Evolutionary conservation across 2,797 vertebrate species (phyloP), one percentile per base, ranked within the genome.

Genomic region (Squalus acanthias): DNA sequence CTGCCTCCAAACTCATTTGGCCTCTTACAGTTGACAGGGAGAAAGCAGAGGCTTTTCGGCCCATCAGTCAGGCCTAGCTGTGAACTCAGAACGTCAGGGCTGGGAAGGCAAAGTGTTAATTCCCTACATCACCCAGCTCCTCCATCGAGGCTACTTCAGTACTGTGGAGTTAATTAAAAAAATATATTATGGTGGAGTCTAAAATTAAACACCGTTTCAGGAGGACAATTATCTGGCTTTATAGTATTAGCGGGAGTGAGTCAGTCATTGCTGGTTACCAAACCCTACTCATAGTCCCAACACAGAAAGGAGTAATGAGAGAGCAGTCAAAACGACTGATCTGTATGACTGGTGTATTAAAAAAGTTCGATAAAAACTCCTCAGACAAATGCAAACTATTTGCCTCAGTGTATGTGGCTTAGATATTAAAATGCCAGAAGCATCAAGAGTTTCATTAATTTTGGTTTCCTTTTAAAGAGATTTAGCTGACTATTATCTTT

Each of bases 391-490:
- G 24, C 22, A 22, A 85, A 46, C 91, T 46, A 39, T 67, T 92
- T 67, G 29, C 57, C 53, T 91, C 57, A 46, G n/a, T 69, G 65
- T 46, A 46, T 67, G 65, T 46, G n/a, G 63, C 91, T 93, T 69
- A 93, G 63, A 69, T 93, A 93, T 93, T 93, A 93, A 93, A 93
- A 93, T 93, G 65, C 91, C 91, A 69, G 65, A 93, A 93, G 91
- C 63, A 69, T 69, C 91, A 93, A 93, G n/a, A 10, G 17, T 93
- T 93, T 93, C 63, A 93, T 93, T 69, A 93, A 93, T 93, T 93
- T 39, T 93, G 63, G 91, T 93, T 39, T 12, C 63, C 65, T 67
- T 67, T 93, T 93, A 93, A 93, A 69, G 63, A 39, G 65, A 93
- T 93, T 69, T 69, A 93, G n/a, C 63, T 39, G n/a, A 69, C 33